Evolutionary conservation across 2,113 vertebrate genomes (phyloP).

Genomic region (Archocentrus centrarchus): DNA sequence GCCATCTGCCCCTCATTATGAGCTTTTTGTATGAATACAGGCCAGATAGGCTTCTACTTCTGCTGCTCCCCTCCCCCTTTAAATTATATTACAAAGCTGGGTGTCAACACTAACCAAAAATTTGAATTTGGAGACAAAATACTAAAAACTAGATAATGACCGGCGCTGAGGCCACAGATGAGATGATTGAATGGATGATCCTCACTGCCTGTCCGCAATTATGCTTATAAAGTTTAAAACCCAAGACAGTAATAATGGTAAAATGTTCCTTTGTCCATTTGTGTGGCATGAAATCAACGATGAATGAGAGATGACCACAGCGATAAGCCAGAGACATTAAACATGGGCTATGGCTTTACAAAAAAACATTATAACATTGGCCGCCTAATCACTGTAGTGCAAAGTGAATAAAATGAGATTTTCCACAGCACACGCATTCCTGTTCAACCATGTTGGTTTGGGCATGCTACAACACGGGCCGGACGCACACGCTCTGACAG

Average conservation of each 20-base stretch:
- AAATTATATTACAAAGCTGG: not conserved
- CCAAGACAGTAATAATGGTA: conserved; percentile 44
- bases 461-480: conserved; percentile 73
- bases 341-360: conserved; percentile 45
- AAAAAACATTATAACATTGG: conserved; percentile 43
- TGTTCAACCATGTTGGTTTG: conserved; percentile 71
- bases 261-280: conserved; percentile 42
- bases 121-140: not conserved
- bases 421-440: conserved; percentile 69
- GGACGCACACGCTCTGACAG: conserved; percentile 59
- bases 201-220: conserved; percentile 38
- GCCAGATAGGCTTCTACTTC: conserved; percentile 46
- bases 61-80: not conserved
- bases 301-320: conserved; percentile 46
- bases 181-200: conserved; percentile 25
- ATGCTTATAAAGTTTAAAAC: conserved; percentile 45
- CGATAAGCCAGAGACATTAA: conserved; percentile 65
- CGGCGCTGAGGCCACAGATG: conserved; percentile 9
- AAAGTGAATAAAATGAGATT: conserved; percentile 69
- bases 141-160: not conserved
- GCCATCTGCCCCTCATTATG: conserved; percentile 74
- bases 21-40: conserved; percentile 61
- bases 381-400: conserved; percentile 32
- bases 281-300: conserved; percentile 39
- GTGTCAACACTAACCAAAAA: conserved; percentile 26